Evolutionary conservation across 1,140 invertebrate species (phyloP).

Genomic region (Calosoma granatense): DNA sequence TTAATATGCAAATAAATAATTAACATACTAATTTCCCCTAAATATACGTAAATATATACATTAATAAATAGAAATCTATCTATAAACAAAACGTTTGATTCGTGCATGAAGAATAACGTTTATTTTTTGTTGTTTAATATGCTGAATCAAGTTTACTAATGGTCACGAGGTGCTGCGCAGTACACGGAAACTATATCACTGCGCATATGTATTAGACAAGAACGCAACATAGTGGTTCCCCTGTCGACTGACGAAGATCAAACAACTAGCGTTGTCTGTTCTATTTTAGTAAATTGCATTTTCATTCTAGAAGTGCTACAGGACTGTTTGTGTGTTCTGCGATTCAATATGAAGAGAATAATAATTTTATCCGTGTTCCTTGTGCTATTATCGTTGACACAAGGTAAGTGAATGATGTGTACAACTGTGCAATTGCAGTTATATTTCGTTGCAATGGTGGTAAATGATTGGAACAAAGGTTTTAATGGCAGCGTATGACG

Average conservation of each 20-base stretch:
- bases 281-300: conserved; percentile 5
- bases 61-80: too few species aligned
- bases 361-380: background rate
- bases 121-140: background rate
- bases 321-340: background rate
- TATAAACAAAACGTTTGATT: too few species aligned
- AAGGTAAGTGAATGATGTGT: background rate
- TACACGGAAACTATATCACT: background rate
- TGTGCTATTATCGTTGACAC: background rate
- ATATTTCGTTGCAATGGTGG: background rate
- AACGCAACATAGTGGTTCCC: background rate
- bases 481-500: conserved; percentile 3
- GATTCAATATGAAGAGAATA: conserved; percentile 1
- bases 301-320: background rate
- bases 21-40: too few species aligned
- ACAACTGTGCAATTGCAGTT: background rate
- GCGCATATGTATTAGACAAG: background rate
- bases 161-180: background rate
- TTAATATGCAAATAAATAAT: too few species aligned
- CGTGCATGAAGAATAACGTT: too few species aligned
- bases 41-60: too few species aligned
- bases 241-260: background rate
- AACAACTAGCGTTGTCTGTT: background rate
- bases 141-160: conserved; percentile 2
- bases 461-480: background rate